phyloP scores from a whole-genome alignment of 2,113 vertebrate genomes.

The Acrocephalus arundinaceus region DNA sequence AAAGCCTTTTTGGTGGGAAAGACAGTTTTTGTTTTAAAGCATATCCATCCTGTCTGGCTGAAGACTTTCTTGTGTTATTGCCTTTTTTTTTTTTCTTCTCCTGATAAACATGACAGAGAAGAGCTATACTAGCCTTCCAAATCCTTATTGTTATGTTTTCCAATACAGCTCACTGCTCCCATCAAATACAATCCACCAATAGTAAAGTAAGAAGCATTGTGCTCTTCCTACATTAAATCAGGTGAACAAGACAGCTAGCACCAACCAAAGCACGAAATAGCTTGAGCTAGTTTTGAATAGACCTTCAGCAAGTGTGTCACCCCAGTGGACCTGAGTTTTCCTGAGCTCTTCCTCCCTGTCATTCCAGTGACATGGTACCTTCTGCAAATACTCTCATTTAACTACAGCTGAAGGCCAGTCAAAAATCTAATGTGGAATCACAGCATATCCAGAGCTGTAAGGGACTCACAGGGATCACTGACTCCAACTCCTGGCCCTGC shows the following conservation, averaged over 20 bases:
- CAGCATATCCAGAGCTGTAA: not conserved
- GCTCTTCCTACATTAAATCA: not conserved
- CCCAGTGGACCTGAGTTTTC: not conserved
- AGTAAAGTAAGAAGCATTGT: not conserved
- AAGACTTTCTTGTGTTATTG: not conserved
- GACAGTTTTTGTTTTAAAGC: conserved; percentile 7
- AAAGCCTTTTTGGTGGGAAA: not conserved
- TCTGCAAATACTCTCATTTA: not conserved
- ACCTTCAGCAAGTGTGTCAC: not conserved
- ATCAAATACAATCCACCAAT: not conserved
- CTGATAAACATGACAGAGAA: not conserved
- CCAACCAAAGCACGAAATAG: not conserved
- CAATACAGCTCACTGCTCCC: not conserved
- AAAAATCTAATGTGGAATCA: not conserved
- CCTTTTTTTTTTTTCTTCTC: not conserved
- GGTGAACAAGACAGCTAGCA: not conserved
- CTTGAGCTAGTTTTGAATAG: not conserved
- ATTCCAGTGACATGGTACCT: not conserved
- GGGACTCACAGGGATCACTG: not conserved
- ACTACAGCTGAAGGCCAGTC: not conserved
- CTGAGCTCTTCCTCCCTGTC: not conserved
- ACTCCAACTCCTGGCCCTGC: not conserved
- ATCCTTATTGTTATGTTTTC: not conserved
- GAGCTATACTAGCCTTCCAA: not conserved
- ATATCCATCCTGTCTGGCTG: not conserved